Evolutionary conservation across 2,888 invertebrate species (phyloP), one percentile per base, ranked within the genome.

Genomic region (Epinotia demarniana): DNA sequence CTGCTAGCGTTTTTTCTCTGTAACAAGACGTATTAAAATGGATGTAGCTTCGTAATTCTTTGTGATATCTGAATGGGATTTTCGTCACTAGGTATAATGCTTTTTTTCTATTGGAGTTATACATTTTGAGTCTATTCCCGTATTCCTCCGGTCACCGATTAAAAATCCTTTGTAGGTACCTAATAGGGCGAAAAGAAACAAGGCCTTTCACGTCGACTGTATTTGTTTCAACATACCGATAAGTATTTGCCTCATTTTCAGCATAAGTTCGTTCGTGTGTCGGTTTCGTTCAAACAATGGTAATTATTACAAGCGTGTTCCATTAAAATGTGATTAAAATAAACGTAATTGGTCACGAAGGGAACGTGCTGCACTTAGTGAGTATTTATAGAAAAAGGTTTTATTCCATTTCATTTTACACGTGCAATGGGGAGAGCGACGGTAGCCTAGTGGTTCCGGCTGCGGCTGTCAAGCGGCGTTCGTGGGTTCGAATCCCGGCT

Each of bases 251-350:
- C 27, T 49, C n/a, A 9, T 11, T 53, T 53, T 49, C 53, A 49
- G 12, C 6, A 64, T 64, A 23, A 55, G 67, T 39, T 55, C 53
- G 39, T 68, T 46, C 18, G 61, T 69, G 19, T 55, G 23, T 23
- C n/a, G 39, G 43, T 69, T 69, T 74, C 49, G 63, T 73, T 62
- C 33, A 66, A 73, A 61, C 67, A 63, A 46, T 60, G 67, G 67
- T 73, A 68, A 73, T 73, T 73, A 73, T 53, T 39, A 66, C 53
- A 67, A 53, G 46, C 66, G 67, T 67, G 53, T 46, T 67, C 67
- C 33, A 67, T 73, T 73, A 73, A 73, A 73, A 60, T 60, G 53
- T 53, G 53, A 67, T 60, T 23, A 61, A 58, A 64, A 46, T 55
- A 60, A 60, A 53, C 16, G 49, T 67, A 73, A 73, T 68, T 73